These are phyloP conservation scores for Mimas tiliae DNA, from an alignment of 2,888 invertebrate genomes.

Conservation along the genomic window DNA sequence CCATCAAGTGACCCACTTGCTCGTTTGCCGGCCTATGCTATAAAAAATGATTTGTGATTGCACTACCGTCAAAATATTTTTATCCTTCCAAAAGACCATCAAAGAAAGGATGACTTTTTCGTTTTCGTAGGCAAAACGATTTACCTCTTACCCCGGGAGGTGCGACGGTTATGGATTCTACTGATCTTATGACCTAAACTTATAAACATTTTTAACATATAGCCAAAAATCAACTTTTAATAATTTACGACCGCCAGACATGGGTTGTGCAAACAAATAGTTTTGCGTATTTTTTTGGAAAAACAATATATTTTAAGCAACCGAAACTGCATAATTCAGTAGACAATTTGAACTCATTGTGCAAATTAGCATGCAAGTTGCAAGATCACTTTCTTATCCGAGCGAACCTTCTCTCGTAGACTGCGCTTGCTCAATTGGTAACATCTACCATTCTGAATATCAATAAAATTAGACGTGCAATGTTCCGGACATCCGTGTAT, in stretches of 20 bases:
- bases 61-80: background rate
- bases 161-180: no score
- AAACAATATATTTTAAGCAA: background rate
- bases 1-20: no score
- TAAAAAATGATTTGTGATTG: no score
- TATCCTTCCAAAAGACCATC: conserved; percentile 42
- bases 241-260: no score
- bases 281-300: background rate
- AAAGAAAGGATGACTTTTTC: background rate
- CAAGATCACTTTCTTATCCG: conserved; percentile 1
- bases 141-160: no score
- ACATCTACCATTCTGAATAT: conserved; percentile 17
- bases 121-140: background rate
- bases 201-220: no score
- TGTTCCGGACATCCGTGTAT: conserved; percentile 18
- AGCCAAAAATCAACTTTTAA: no score
- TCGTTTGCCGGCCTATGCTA: no score
- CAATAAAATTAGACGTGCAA: conserved; percentile 4
- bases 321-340: background rate
- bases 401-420: background rate
- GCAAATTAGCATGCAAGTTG: conserved; percentile 1
- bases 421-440: conserved; percentile 10
- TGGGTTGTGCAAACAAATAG: no score
- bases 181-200: no score
- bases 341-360: background rate